A percentile compares a stretch with the other conserved stretches of the same genome.
These are phyloP conservation scores for Eolophus roseicapilla DNA, from an alignment of 2,113 vertebrate species.

Conservation along the genomic window DNA sequence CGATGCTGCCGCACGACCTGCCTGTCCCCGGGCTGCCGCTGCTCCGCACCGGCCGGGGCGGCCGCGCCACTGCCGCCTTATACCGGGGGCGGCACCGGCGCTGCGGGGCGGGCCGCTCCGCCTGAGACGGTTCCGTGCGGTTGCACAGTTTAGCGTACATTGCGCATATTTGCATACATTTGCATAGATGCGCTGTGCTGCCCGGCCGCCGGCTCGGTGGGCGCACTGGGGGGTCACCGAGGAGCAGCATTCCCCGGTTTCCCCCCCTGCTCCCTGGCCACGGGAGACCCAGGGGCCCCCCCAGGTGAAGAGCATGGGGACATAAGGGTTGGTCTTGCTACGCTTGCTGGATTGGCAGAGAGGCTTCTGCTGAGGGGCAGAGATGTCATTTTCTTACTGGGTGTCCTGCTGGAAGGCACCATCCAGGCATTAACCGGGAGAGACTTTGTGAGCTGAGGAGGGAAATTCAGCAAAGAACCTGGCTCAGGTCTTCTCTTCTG, in stretches of 20 bases:
- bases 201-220: not conserved
- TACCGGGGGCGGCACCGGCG: slow-evolving; percentile 22
- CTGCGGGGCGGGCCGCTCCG: not conserved
- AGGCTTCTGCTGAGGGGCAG: not conserved
- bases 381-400: not conserved
- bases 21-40: not conserved
- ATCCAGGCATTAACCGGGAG: not conserved
- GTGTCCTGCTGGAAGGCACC: not conserved
- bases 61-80: not conserved
- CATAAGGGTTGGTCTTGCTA: rapidly evolving
- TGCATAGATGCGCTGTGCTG: not conserved
- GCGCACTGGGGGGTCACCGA: not conserved
- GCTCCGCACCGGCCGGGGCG: not conserved
- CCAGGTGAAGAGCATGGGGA: not conserved
- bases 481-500: not conserved
- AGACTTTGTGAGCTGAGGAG: rapidly evolving
- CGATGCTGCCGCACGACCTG: not conserved
- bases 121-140: not conserved
- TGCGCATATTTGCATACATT: not conserved
- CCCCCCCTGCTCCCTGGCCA: not conserved
- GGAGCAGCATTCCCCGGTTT: not conserved
- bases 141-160: not conserved
- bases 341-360: not conserved
- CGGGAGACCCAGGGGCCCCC: not conserved
- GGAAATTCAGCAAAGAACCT: not conserved